Evolutionary conservation across 2,888 invertebrate genomes (phyloP).

Genomic region (Ennomos quercinarius): DNA sequence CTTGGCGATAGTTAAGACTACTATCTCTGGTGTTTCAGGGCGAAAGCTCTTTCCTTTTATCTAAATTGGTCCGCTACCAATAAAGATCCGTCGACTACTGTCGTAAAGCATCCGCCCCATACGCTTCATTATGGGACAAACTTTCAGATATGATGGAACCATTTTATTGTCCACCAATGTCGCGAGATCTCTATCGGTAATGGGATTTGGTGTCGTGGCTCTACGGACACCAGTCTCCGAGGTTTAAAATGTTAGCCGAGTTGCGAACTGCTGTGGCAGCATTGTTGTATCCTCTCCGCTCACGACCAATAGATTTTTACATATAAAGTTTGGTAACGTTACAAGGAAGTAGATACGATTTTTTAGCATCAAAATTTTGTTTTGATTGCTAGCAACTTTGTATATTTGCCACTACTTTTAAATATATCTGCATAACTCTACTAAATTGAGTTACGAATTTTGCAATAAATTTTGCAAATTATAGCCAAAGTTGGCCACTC

Average conservation of each 20-base stretch:
- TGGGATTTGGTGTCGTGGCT: slow-evolving; percentile 67
- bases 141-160: slow-evolving; percentile 85
- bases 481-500: not conserved
- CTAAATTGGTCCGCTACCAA: slow-evolving; percentile 85
- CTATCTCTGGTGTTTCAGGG: slow-evolving; percentile 84
- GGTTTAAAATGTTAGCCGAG: slow-evolving; percentile 58
- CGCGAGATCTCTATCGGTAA: slow-evolving; percentile 83
- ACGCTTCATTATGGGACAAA: slow-evolving; percentile 85
- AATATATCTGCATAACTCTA: no score
- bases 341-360: slow-evolving; percentile 39
- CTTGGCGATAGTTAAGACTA: slow-evolving; percentile 85
- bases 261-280: slow-evolving; percentile 55
- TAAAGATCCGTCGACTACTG: slow-evolving; percentile 83
- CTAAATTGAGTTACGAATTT: no score
- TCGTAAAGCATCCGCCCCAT: slow-evolving; percentile 85
- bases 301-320: slow-evolving; percentile 43
- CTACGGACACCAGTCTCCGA: slow-evolving; percentile 51
- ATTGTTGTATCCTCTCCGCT: slow-evolving; percentile 41
- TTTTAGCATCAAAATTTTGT: slow-evolving; percentile 40
- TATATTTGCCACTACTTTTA: not conserved
- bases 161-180: slow-evolving; percentile 85
- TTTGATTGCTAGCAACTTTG: slow-evolving; percentile 16
- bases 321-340: slow-evolving; percentile 50
- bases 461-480: not conserved
- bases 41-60: slow-evolving; percentile 85